Evolutionary conservation across 1,140 invertebrate genomes (phyloP), one percentile per base, ranked within the genome.

Genomic region (Panagrolaimus sp.): DNA sequence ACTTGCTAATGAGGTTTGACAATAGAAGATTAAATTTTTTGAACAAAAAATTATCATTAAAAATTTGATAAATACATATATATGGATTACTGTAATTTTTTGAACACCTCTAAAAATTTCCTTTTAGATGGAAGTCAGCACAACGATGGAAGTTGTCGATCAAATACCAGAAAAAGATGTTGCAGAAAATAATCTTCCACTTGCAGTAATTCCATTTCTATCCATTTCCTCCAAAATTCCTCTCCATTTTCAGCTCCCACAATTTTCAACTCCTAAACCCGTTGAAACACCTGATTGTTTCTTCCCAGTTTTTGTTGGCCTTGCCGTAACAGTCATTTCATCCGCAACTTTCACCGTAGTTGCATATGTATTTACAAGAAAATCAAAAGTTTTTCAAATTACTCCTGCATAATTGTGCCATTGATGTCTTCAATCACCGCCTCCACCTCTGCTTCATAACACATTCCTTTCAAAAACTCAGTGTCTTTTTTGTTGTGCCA

Each of bases 1-100:
- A 9, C 51, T 27, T 57, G 51, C 51, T 57, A 57, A 57, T 57
- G 51, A 57, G 51, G 51, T 57, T 27, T 13, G 51, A 11, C 8
- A 20, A 20, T 57, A 4, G 8, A 57, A 57, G 3, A n/a, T 57
- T 27, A 11, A 25, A n/a, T 20, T 25, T 57, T 57, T 23, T n/a
- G n/a, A n/a, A n/a, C n/a, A n/a, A n/a, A n/a, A n/a, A n/a, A n/a
- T n/a, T n/a, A n/a, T n/a, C n/a, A n/a, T n/a, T n/a, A n/a, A n/a
- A n/a, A n/a, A n/a, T n/a, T n/a, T n/a, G n/a, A n/a, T n/a, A n/a
- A n/a, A n/a, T n/a, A n/a, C 31, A 7, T 38, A 2, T 38, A 4
- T 38, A 38, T 2, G 7, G 31, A 38, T 38, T 38, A 38, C 31
- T 38, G 31, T 38, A 38, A 38, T 7, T 2, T 38, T 4, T 7